Percentiles rank a stretch among this genome's conserved stretches.
phyloP scores from a whole-genome alignment of 2,797 vertebrate species.

The Pyrocephalus nanus region DNA sequence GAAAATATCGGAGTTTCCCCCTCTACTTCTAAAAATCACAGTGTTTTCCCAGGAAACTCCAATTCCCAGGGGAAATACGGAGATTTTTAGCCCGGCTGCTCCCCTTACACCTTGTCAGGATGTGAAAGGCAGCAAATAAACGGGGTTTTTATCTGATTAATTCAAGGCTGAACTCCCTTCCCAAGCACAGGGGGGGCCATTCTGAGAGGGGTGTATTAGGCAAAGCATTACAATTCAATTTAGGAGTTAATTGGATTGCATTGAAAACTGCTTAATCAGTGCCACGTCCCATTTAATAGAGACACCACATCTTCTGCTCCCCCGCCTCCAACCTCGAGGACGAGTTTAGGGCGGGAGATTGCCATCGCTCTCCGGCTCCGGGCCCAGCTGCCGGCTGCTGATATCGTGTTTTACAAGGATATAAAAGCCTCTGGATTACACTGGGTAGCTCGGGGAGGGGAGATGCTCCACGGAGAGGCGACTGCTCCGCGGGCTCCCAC shows the following conservation, averaged over 20 bases:
- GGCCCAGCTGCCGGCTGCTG: conserved; percentile 28
- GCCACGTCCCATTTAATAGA: conserved; percentile 14
- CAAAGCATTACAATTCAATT: conserved; percentile 44
- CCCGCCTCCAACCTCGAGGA: background rate
- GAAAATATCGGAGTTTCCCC: rapidly evolving
- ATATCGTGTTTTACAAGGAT: conserved; percentile 17
- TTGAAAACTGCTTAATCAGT: conserved; percentile 67
- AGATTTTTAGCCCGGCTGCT: background rate
- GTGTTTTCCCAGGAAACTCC: background rate
- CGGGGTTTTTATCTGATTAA: conserved; percentile 73
- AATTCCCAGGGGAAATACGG: rapidly evolving
- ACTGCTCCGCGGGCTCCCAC: background rate
- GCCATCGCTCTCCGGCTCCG: background rate
- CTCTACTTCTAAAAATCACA: background rate
- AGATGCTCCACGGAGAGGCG: background rate
- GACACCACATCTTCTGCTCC: background rate
- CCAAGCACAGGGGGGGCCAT: background rate
- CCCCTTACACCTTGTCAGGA: background rate
- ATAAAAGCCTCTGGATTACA: conserved; percentile 42
- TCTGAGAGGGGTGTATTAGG: background rate
- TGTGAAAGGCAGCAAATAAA: background rate
- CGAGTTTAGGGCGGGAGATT: background rate
- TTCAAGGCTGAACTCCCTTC: conserved; percentile 62
- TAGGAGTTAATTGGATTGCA: conserved; percentile 73
- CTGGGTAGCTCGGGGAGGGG: background rate